A percentile compares a stretch with the other conserved stretches of the same genome.
Conservation (phyloP, 2,888 invertebrate genomes). For the Dolichopus griseipennis region DNA sequence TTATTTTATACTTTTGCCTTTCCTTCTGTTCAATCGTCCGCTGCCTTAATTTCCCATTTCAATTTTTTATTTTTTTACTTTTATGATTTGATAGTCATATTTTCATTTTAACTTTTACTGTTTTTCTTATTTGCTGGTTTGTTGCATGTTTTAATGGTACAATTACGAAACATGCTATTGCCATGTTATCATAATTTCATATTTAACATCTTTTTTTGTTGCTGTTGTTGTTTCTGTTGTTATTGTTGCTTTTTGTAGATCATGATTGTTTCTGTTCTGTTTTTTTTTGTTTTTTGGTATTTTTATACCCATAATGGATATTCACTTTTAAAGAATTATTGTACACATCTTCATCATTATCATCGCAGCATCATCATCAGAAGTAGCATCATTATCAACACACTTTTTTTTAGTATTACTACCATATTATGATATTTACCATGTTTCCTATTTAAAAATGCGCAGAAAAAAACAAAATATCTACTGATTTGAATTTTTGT, state of each 20-base stretch:
- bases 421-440: too few species aligned
- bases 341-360: background rate
- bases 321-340: too few species aligned
- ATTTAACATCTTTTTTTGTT: background rate
- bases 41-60: too few species aligned
- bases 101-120: background rate
- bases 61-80: too few species aligned
- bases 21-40: too few species aligned
- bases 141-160: slow-evolving; percentile 4
- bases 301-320: too few species aligned
- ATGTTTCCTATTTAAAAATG: background rate
- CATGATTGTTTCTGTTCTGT: background rate
- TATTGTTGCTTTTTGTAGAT: background rate
- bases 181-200: slow-evolving; percentile 6
- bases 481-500: background rate
- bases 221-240: background rate
- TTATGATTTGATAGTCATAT: too few species aligned
- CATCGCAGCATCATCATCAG: background rate
- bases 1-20: too few species aligned
- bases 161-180: background rate
- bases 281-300: too few species aligned
- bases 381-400: background rate
- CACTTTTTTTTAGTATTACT: background rate
- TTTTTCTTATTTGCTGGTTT: background rate
- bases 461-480: too few species aligned